Base-by-base conservation (phyloP, 1,140 invertebrate genomes). In the Heliothis virescens region DNA sequence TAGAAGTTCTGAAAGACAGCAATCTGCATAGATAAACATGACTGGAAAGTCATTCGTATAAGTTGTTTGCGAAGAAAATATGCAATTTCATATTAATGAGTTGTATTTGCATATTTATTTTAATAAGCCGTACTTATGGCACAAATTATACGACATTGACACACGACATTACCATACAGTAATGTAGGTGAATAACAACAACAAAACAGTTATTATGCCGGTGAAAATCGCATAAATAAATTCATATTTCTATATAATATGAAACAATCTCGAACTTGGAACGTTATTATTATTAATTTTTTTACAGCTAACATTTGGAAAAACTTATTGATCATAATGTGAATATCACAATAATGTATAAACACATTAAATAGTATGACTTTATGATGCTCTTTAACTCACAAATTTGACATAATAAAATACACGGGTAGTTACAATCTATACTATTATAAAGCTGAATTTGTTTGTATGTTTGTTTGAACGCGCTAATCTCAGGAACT, bases 141-240 rank as follows among this genome's bases (percentile, higher is more conserved):
- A 16, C 26, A 41, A 63, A 63, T 47, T 41, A 34, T 63, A 47
- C 62, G 62, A 47, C 62, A 62, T 47, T 63, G 62, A 47, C 62
- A n/a, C 29, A 63, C 4, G 34, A 16, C 15, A 63, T 47, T 63
- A 41, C 15, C 29, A 47, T 63, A n/a, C 34, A 12, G 34, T 12
- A 41, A 16, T 9, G 4, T 15, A 63, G 29, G 34, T 63, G 15
- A 41, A 16, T 47, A 63, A 16, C 34, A 47, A 59, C 57, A 59
- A 26, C 21, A 26, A n/a, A 59, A 29, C 59, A 60, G 26, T 41
- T 5, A 41, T 41, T 41, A 41, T 41, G 34, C 34, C 5, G 34
- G 59, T 60, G 26, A 60, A 60, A 60, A 12, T 26, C 21, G 11
- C 59, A 29, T 41, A 41, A 34, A 41, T 41, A 41, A 60, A 63